A percentile compares a stretch with the other conserved stretches of the same genome.
Evolutionary conservation across 2,888 invertebrate species (phyloP).

Genomic region (Agrochola litura): DNA sequence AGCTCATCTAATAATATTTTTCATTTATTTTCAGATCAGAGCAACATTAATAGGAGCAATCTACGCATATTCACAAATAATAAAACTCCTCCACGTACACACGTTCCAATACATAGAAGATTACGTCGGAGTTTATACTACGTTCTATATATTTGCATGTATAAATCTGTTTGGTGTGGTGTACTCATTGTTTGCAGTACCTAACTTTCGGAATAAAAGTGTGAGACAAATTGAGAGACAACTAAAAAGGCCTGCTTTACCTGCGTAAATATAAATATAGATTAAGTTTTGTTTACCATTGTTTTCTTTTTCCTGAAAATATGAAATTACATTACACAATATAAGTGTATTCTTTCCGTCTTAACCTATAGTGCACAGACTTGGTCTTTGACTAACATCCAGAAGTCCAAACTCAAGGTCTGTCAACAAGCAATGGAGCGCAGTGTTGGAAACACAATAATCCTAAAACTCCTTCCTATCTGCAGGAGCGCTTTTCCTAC

Average conservation of each 20-base stretch:
- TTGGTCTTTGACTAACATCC: too few relatives aligned
- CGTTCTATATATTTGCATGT: conserved; percentile 81
- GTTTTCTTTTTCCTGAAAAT: conserved; percentile 17
- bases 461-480: too few relatives aligned
- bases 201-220: conserved; percentile 75
- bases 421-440: too few relatives aligned
- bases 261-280: conserved; percentile 69
- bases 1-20: not conserved
- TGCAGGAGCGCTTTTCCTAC: too few relatives aligned
- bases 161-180: conserved; percentile 82
- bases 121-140: conserved; percentile 79
- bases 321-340: not conserved
- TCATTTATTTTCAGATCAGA: conserved; percentile 78
- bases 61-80: conserved; percentile 77
- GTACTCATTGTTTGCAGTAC: conserved; percentile 79
- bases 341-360: too few relatives aligned
- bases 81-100: conserved; percentile 79
- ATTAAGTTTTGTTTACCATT: conserved; percentile 4
- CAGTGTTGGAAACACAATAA: too few relatives aligned
- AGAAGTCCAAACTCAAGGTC: too few relatives aligned
- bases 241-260: conserved; percentile 78
- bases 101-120: conserved; percentile 81
- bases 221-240: conserved; percentile 81
- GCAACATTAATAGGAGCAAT: conserved; percentile 76
- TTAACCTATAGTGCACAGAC: too few relatives aligned